These are phyloP conservation scores for Chaetophractus vellerosus DNA, from an alignment of 2,797 vertebrate species.

Conservation along the genomic window DNA sequence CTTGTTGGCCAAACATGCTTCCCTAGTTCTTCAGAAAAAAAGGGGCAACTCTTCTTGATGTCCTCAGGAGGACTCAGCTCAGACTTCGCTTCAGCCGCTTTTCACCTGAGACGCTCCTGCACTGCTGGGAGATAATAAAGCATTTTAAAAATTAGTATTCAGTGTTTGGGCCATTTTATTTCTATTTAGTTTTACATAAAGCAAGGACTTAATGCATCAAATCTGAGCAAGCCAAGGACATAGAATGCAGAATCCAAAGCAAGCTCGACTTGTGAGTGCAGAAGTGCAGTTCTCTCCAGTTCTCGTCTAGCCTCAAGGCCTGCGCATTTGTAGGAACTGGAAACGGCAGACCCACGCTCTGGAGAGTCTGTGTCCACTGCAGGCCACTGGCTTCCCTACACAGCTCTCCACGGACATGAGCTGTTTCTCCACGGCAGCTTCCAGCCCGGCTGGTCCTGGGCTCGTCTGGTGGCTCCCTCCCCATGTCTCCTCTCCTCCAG, in stretches of 20 bases:
- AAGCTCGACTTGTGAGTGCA: slow-evolving; percentile 9
- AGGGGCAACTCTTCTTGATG: neutral
- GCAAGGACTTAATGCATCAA: slow-evolving; percentile 49
- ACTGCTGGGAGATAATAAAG: too few relatives aligned
- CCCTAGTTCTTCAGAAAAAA: neutral
- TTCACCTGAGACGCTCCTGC: neutral
- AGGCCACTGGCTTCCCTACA: slow-evolving; percentile 88
- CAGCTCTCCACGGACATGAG: slow-evolving; percentile 88
- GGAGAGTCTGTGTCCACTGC: slow-evolving; percentile 89
- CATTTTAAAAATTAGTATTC: neutral
- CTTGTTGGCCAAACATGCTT: neutral
- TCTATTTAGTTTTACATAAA: slow-evolving; percentile 8
- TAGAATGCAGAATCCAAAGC: slow-evolving; percentile 43
- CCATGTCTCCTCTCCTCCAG: too few relatives aligned
- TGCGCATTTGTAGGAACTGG: slow-evolving; percentile 88
- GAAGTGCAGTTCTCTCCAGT: slow-evolving; percentile 42
- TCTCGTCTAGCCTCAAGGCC: slow-evolving; percentile 74
- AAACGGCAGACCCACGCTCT: slow-evolving; percentile 92
- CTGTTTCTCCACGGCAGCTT: slow-evolving; percentile 88
- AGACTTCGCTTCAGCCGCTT: neutral
- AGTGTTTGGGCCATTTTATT: slow-evolving; percentile 69
- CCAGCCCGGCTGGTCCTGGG: too few relatives aligned
- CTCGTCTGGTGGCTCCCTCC: too few relatives aligned
- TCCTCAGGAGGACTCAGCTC: neutral
- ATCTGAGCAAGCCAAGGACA: neutral